Conservation (phyloP, 2,113 vertebrate genomes). For the Callithrix jacchus region DNA sequence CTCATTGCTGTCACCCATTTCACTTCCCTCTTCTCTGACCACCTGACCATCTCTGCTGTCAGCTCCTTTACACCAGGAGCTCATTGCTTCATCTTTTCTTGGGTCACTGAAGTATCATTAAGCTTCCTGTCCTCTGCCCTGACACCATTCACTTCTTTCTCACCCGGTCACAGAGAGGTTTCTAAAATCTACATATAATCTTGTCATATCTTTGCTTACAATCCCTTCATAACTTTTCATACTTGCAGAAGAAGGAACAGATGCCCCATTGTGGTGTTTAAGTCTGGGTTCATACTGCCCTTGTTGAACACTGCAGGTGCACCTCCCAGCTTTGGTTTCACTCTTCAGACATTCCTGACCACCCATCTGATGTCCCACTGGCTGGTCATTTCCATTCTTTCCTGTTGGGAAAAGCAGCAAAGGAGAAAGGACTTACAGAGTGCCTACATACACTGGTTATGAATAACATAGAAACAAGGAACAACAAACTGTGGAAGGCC, state of each 20-base stretch:
- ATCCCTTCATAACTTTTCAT: neutral
- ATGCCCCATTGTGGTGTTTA: no score
- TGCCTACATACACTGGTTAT: no score
- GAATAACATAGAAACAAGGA: no score
- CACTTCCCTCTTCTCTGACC: neutral
- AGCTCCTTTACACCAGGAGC: neutral
- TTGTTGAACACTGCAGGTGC: no score
- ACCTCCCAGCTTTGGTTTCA: neutral
- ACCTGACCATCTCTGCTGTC: neutral
- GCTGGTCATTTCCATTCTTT: neutral
- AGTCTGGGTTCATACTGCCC: neutral
- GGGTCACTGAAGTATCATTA: neutral
- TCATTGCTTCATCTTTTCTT: neutral
- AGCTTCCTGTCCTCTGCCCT: neutral
- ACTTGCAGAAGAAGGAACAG: neutral
- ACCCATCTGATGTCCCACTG: neutral
- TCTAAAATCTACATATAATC: neutral
- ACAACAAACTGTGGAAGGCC: no score
- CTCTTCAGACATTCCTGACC: neutral
- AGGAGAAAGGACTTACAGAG: no score
- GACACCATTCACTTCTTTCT: neutral
- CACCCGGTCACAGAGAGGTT: neutral
- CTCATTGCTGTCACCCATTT: neutral
- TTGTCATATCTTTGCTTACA: neutral
- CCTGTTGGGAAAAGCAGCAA: no score